Conservation (phyloP, 30 jellyfish, hydroid and myxozoan genomes). For the Aurelia aurita region DNA sequence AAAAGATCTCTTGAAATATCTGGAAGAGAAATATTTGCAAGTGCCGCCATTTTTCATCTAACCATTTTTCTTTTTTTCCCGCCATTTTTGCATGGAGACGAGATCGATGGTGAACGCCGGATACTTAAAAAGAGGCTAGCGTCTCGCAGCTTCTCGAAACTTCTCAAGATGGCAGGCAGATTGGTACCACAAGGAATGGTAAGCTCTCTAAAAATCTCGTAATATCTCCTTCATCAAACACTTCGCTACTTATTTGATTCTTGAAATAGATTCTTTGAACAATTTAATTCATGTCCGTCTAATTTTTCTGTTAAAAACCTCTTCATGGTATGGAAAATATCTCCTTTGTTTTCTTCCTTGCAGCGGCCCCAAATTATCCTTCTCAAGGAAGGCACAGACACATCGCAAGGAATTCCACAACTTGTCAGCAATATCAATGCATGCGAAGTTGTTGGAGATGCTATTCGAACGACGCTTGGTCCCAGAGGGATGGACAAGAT, state of each 20-base stretch:
- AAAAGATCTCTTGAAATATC: conserved; percentile 55
- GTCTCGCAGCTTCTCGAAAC: conserved; percentile 26
- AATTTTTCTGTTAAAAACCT: not conserved
- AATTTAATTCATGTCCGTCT: not conserved
- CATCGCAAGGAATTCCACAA: conserved; percentile 99
- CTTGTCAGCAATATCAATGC: conserved; percentile 98
- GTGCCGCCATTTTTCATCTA: conserved; percentile 50
- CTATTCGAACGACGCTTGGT: conserved; percentile 99
- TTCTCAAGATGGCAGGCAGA: conserved; percentile 72
- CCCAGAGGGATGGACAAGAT: conserved; percentile 99
- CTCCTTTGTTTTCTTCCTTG: not conserved
- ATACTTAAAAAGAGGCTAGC: conserved; percentile 14
- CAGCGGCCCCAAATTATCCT: conserved; percentile 97
- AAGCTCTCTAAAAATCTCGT: not conserved
- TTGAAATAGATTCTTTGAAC: not conserved
- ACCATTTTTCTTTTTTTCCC: not conserved
- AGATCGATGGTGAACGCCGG: not conserved
- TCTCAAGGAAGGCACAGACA: conserved; percentile 98
- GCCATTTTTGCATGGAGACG: no score
- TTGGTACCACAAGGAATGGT: conserved; percentile 66
- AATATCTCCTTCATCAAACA: no score
- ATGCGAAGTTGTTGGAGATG: conserved; percentile 99
- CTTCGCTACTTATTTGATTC: no score
- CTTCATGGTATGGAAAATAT: not conserved
- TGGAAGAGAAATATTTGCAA: conserved; percentile 55